A percentile compares a stretch with the other conserved stretches of the same genome.
phyloP scores from a whole-genome alignment of 2,113 vertebrate species.

The Callionymus lyra region DNA sequence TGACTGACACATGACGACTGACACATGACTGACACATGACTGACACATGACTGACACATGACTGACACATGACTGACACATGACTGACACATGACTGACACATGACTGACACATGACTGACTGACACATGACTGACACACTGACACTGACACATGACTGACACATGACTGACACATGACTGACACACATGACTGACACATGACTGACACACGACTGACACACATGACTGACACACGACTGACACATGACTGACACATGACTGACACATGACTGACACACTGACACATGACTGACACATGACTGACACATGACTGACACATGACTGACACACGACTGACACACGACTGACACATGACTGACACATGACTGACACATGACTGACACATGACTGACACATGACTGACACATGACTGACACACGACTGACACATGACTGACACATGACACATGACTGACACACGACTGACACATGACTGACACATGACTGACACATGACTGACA shows the following conservation, averaged over 20 bases:
- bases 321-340: too few relatives aligned
- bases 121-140: too few relatives aligned
- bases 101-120: neutral
- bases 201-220: neutral
- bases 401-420: too few relatives aligned
- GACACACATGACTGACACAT: constrained; percentile 37
- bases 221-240: too few relatives aligned
- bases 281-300: too few relatives aligned
- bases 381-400: constrained; percentile 13
- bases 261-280: too few relatives aligned
- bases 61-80: neutral
- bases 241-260: constrained; percentile 13
- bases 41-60: too few relatives aligned
- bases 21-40: constrained; percentile 13
- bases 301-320: neutral
- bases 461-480: neutral
- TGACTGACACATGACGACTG: neutral
- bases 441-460: too few relatives aligned
- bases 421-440: neutral
- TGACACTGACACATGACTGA: constrained; percentile 15
- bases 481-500: too few relatives aligned
- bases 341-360: too few relatives aligned
- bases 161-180: constrained; percentile 46
- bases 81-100: too few relatives aligned
- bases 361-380: neutral